Percentiles rank a stretch among this genome's conserved stretches.
These are phyloP conservation scores for Aythya baeri DNA, from an alignment of 2,113 vertebrate species.

Conservation along the genomic window DNA sequence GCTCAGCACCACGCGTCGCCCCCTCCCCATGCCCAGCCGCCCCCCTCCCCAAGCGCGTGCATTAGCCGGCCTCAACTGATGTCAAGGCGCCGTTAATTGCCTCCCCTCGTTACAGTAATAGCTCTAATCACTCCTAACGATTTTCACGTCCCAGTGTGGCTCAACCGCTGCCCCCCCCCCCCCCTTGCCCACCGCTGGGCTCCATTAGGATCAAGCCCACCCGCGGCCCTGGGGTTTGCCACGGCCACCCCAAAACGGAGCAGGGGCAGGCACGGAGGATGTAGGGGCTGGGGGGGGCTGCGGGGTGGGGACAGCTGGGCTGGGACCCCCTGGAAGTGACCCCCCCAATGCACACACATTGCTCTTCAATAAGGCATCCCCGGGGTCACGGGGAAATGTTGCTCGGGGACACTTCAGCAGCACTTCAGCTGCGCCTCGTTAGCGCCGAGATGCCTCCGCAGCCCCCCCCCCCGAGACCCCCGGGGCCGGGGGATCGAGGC, in stretches of 20 bases:
- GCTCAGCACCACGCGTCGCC: neutral
- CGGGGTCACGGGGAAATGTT: neutral
- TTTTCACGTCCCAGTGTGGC: conserved; percentile 34
- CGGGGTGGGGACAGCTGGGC: neutral
- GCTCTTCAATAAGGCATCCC: neutral
- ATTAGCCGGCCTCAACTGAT: neutral
- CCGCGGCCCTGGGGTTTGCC: neutral
- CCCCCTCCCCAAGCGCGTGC: neutral
- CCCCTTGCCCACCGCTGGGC: neutral
- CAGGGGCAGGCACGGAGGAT: accelerated
- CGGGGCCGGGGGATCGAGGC: accelerated
- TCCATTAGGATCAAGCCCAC: conserved; percentile 38
- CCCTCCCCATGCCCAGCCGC: neutral
- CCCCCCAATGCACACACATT: neutral
- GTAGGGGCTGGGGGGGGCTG: accelerated
- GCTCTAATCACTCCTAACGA: conserved; percentile 57
- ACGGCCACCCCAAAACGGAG: neutral
- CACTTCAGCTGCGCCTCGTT: neutral
- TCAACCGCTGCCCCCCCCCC: neutral
- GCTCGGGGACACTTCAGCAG: neutral
- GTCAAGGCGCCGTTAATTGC: conserved; percentile 45
- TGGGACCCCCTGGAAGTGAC: too few relatives aligned
- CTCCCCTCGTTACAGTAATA: conserved; percentile 31
- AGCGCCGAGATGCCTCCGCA: neutral
- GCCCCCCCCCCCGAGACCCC: neutral